These are phyloP conservation scores for Lampris incognitus DNA, from an alignment of 2,113 vertebrate species.

Conservation along the genomic window DNA sequence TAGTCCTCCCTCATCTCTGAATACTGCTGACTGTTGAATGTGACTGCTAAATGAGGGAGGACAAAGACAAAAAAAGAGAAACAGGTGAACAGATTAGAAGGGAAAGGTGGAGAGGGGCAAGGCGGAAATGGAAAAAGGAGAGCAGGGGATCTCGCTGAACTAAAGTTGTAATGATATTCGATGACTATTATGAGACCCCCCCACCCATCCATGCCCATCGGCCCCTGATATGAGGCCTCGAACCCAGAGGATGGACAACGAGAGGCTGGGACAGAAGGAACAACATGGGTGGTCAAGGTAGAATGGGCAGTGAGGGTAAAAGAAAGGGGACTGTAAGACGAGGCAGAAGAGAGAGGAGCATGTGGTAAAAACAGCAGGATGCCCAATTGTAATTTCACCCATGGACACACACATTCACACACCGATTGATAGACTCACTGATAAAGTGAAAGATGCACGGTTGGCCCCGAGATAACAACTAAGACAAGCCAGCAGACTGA, in stretches of 20 bases:
- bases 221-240: conserved; percentile 26
- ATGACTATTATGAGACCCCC: too few relatives aligned
- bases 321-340: conserved; percentile 19
- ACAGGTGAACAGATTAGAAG: background rate
- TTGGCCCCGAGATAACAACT: conserved; percentile 61
- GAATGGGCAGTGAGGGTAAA: conserved; percentile 57
- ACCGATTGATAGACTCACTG: conserved; percentile 49
- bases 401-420: conserved; percentile 67
- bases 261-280: conserved; percentile 45
- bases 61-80: background rate
- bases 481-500: conserved; percentile 41
- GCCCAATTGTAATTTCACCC: conserved; percentile 73
- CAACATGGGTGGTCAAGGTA: conserved; percentile 73
- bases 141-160: too few relatives aligned
- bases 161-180: too few relatives aligned
- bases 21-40: conserved; percentile 34
- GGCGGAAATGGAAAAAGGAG: too few relatives aligned
- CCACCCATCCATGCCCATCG: conserved; percentile 25
- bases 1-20: conserved; percentile 56
- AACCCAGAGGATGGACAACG: conserved; percentile 18
- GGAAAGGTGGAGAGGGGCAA: too few relatives aligned
- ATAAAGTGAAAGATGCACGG: conserved; percentile 63
- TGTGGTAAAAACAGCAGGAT: conserved; percentile 64
- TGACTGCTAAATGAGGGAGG: background rate
- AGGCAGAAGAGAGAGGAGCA: conserved; percentile 52